Base-by-base conservation (phyloP, 2,888 invertebrate genomes). In the Pristionchus japonicus region DNA sequence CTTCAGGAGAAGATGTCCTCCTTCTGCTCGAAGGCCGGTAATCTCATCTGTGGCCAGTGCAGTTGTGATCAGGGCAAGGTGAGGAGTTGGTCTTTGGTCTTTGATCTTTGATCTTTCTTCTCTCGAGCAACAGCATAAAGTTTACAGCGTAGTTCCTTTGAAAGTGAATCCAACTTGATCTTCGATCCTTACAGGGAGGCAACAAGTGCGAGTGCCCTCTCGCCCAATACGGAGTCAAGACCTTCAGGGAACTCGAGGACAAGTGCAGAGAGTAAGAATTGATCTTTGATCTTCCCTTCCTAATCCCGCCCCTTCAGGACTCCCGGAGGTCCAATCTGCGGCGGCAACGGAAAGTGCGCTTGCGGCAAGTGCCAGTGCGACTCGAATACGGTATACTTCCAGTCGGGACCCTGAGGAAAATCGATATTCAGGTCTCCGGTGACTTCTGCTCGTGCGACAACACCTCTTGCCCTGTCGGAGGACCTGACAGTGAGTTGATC, bases 151-250 rank as follows among this genome's bases (percentile, higher is more conserved):
- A n/a, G n/a, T n/a, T n/a, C n/a, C n/a, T n/a, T n/a, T n/a, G n/a
- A n/a, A n/a, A n/a, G n/a, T n/a, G n/a, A n/a, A n/a, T n/a, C n/a
- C n/a, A n/a, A n/a, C n/a, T n/a, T n/a, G n/a, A n/a, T n/a, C n/a
- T n/a, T n/a, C n/a, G 43, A 80, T 80, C 77, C 31, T 89, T 90
- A 11, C 52, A 86, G 74, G 91, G 91, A 20, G 91, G 91, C 23
- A 70, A 64, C 43, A 80, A 92, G 23, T 96, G 96, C 92, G 93
- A 94, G 77, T 92, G 92, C 87, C 90, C 91, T 27, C 89, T 92
- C 70, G 82, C 88, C 27, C 88, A 89, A 37, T 90, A 88, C 86
- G 92, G 91, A 47, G 92, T 92, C 64, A 87, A 70, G 49, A 83
- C 80, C 47, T 89, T 91, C 20, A 86, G 84, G 37, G 89, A 92